A percentile compares a stretch with the other conserved stretches of the same genome.
These are phyloP conservation scores for Stichopus chloronotus DNA, from an alignment of 35 echinoderm and acorn worm genomes.

Conservation along the genomic window DNA sequence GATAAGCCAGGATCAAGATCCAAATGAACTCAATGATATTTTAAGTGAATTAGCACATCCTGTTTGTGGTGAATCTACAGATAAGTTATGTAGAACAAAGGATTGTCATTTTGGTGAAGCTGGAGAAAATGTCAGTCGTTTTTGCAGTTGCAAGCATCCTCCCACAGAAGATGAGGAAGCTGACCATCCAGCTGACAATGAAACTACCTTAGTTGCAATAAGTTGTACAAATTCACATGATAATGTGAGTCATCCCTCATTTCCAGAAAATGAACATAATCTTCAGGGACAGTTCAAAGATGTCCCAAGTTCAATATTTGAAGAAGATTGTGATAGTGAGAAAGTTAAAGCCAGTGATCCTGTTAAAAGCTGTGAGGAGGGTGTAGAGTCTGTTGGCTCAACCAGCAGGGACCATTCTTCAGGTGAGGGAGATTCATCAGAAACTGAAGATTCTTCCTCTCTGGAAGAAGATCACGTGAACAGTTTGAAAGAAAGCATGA, in stretches of 20 bases:
- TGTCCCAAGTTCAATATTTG: not conserved
- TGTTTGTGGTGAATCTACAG: not conserved
- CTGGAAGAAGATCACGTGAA: not conserved
- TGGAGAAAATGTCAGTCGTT: not conserved
- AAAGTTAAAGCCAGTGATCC: not conserved
- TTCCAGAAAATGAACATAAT: not conserved
- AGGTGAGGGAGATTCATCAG: not conserved
- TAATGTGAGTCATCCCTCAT: not conserved
- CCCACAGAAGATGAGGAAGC: not conserved
- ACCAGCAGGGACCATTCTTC: not conserved
- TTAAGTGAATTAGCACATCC: not conserved
- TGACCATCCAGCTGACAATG: not conserved
- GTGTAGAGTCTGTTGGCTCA: not conserved
- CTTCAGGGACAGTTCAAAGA: not conserved
- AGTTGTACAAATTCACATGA: not conserved
- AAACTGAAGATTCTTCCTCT: not conserved
- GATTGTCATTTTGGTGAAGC: not conserved
- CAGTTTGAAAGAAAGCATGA: not conserved
- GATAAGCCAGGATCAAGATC: not conserved
- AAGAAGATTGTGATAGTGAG: not conserved
- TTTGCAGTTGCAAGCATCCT: not conserved
- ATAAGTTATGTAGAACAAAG: not conserved
- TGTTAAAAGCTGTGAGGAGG: not conserved
- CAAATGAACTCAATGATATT: not conserved
- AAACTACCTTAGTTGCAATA: not conserved